Evolutionary conservation across 2,113 vertebrate species (phyloP).

Genomic region (Perca schrenkii): DNA sequence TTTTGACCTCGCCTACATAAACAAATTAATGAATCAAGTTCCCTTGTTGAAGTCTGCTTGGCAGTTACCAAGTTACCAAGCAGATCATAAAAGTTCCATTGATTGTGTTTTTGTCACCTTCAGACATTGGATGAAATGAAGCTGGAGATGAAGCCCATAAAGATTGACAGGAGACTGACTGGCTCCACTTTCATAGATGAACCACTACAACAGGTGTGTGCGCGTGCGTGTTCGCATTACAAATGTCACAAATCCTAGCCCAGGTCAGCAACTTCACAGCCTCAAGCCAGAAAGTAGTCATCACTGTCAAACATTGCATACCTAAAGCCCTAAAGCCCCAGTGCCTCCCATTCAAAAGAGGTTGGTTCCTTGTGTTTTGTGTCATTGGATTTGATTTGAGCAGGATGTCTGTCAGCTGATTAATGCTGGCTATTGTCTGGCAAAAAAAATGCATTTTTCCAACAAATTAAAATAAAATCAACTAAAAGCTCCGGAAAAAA

Average conservation of each 20-base stretch:
- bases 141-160: conserved; percentile 91
- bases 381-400: neutral
- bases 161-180: conserved; percentile 96
- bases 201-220: conserved; percentile 94
- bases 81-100: neutral
- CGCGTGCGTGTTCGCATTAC: neutral
- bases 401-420: neutral
- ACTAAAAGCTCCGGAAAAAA: neutral
- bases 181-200: conserved; percentile 98
- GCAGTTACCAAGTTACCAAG: neutral
- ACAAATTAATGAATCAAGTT: neutral
- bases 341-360: neutral
- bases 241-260: neutral
- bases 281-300: conserved; percentile 12
- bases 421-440: neutral
- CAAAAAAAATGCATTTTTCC: neutral
- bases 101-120: conserved; percentile 52
- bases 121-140: conserved; percentile 98
- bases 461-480: neutral
- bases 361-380: conserved; percentile 7
- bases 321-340: neutral
- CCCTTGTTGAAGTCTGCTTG: neutral
- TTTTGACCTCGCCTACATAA: neutral
- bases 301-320: conserved; percentile 16
- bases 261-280: conserved; percentile 15